A percentile compares a stretch with the other conserved stretches of the same genome.
Conservation (phyloP, 2,888 invertebrate species). For the Pseudeuparius sepicola region DNA sequence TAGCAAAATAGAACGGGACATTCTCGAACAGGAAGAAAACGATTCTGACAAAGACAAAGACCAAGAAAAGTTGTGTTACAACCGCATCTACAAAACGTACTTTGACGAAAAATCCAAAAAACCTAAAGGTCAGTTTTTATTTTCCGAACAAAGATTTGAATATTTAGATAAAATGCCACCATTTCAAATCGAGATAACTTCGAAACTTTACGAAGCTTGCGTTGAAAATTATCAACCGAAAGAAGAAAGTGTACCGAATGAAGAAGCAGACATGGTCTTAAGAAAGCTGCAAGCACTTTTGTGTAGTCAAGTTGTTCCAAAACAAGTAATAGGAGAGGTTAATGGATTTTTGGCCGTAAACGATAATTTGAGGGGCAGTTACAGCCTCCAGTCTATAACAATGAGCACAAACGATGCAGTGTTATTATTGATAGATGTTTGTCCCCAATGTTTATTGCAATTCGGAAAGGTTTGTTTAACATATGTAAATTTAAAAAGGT, state of each 20-base stretch:
- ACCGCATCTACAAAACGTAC: constrained; percentile 27
- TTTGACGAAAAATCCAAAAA: constrained; percentile 25
- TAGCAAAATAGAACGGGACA: no score
- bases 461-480: constrained; percentile 49
- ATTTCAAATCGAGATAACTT: constrained; percentile 36
- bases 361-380: constrained; percentile 43
- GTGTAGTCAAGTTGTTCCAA: constrained; percentile 45
- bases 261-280: constrained; percentile 33
- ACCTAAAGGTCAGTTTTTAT: constrained; percentile 36
- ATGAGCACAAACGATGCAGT: constrained; percentile 44
- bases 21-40: constrained; percentile 19
- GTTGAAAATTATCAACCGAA: constrained; percentile 26
- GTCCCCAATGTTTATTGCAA: constrained; percentile 51
- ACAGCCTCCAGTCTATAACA: constrained; percentile 44
- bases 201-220: constrained; percentile 32
- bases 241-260: constrained; percentile 18
- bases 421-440: constrained; percentile 46
- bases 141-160: constrained; percentile 38
- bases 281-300: constrained; percentile 47
- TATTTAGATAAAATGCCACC: constrained; percentile 45
- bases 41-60: constrained; percentile 25
- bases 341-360: constrained; percentile 50
- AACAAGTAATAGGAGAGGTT: constrained; percentile 49
- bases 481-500: no score
- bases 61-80: constrained; percentile 28